These are phyloP conservation scores for Branchipolynoe longqiensis DNA, from an alignment of 2,888 invertebrate genomes.

Conservation along the genomic window DNA sequence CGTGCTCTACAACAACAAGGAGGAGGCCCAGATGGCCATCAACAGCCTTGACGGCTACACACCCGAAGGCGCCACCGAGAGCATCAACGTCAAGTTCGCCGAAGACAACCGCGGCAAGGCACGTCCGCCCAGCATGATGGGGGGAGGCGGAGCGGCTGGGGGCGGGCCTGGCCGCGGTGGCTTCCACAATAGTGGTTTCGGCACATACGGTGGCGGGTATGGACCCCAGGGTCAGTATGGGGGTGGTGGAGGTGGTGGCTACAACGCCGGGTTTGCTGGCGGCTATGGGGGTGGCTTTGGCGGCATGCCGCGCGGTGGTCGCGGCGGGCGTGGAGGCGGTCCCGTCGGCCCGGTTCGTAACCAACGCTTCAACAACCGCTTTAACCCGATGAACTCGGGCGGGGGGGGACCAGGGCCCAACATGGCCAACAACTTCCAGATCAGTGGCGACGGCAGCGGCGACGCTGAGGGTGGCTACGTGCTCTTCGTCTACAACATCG, in stretches of 20 bases:
- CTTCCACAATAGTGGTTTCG: not conserved
- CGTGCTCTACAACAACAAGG: slow-evolving; percentile 89
- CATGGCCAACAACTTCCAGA: slow-evolving; percentile 43
- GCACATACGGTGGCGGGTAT: not conserved
- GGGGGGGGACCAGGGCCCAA: not conserved
- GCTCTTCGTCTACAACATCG: slow-evolving; percentile 82
- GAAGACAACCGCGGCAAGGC: slow-evolving; percentile 86
- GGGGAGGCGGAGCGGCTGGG: not conserved
- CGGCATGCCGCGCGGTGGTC: not conserved
- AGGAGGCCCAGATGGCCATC: slow-evolving; percentile 89
- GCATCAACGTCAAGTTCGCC: slow-evolving; percentile 91
- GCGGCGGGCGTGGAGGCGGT: not conserved
- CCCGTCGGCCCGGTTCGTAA: slow-evolving; percentile 37
- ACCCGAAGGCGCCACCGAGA: slow-evolving; percentile 83
- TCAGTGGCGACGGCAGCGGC: slow-evolving; percentile 2
- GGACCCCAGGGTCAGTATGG: slow-evolving; percentile 55
- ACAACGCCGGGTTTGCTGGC: slow-evolving; percentile 59
- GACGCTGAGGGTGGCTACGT: slow-evolving; percentile 71
- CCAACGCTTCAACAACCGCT: slow-evolving; percentile 27
- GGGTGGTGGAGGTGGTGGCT: slow-evolving; percentile 25
- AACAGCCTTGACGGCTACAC: slow-evolving; percentile 63
- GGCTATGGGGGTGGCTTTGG: slow-evolving; percentile 58
- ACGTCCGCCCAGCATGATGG: slow-evolving; percentile 52
- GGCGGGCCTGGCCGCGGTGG: slow-evolving; percentile 39
- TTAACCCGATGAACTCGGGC: slow-evolving; percentile 40